Conservation (phyloP, 2,113 vertebrate genomes). For the Fregata magnificens region DNA sequence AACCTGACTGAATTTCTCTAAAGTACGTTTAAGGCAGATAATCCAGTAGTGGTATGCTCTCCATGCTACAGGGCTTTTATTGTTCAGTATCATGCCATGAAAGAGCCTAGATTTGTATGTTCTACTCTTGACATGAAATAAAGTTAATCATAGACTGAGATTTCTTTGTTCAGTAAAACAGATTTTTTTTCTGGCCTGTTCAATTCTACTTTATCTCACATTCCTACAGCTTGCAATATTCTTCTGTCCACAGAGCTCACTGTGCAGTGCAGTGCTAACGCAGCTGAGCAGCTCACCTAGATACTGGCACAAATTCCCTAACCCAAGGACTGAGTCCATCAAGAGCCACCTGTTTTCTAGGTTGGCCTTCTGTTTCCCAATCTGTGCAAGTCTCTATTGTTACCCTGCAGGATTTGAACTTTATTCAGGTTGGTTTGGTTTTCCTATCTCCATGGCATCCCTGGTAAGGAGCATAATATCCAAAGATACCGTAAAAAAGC, state of each 20-base stretch:
- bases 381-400: not conserved
- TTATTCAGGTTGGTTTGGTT: not conserved
- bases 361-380: not conserved
- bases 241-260: not conserved
- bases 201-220: not conserved
- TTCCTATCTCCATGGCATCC: not conserved
- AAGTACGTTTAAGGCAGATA: not conserved
- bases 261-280: not conserved
- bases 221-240: not conserved
- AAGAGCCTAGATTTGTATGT: not conserved
- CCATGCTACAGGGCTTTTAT: not conserved
- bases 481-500: not conserved
- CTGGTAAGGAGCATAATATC: not conserved
- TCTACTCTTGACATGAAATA: not conserved
- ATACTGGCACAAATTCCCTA: not conserved
- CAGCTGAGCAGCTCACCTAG: not conserved
- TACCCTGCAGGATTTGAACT: not conserved
- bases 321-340: not conserved
- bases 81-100: not conserved
- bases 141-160: not conserved
- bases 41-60: not conserved
- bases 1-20: not conserved
- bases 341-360: not conserved
- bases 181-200: not conserved
- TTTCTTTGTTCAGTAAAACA: not conserved